Conservation (phyloP, 2,797 vertebrate species). For the Balearica regulorum region DNA sequence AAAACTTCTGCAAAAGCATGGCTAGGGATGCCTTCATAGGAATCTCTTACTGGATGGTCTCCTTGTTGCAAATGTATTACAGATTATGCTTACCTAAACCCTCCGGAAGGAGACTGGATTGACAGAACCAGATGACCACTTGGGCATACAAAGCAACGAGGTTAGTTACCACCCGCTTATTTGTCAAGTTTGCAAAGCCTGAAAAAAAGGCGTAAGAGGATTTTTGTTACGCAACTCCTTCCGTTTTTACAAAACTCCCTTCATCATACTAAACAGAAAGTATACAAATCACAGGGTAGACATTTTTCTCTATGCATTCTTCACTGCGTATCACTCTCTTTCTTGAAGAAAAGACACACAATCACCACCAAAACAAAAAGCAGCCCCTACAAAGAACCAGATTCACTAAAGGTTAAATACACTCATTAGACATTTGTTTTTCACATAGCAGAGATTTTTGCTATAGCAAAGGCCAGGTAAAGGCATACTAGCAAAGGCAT, state of each 20-base stretch:
- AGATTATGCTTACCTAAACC: constrained; percentile 79
- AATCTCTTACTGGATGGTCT: not conserved
- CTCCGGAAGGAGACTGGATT: constrained; percentile 86
- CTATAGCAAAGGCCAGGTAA: not conserved
- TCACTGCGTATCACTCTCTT: not conserved
- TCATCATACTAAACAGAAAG: not conserved
- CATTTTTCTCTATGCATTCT: not conserved
- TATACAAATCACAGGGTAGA: fast-evolving
- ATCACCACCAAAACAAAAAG: not conserved
- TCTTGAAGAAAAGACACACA: not conserved
- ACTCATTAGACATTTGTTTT: not conserved
- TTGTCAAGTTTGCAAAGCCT: constrained; percentile 85
- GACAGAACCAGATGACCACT: constrained; percentile 94
- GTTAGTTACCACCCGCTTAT: constrained; percentile 85
- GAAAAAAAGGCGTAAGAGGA: not conserved
- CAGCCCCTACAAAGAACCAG: not conserved
- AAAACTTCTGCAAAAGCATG: not conserved
- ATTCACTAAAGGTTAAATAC: not conserved
- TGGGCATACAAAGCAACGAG: constrained; percentile 90
- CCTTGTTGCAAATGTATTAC: not conserved
- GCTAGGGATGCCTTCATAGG: not conserved
- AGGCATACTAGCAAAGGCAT: not conserved
- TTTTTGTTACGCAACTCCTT: not conserved
- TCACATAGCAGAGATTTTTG: fast-evolving
- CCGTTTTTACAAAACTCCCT: not conserved